phyloP scores from a whole-genome alignment of 2,113 vertebrate species.

The Orientallactaga bullata region DNA sequence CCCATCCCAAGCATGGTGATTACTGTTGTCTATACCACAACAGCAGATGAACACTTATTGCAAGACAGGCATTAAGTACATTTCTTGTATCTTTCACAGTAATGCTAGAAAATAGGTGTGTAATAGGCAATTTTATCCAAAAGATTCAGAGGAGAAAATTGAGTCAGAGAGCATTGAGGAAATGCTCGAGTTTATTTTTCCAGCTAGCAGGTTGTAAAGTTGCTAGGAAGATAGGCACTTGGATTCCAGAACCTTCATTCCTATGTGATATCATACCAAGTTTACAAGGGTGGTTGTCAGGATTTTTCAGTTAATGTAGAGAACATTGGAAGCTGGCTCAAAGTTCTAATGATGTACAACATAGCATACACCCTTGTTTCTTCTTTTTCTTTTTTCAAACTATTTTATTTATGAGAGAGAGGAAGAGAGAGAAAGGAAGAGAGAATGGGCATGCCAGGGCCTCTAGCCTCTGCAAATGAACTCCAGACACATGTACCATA shows the following conservation, averaged over 20 bases:
- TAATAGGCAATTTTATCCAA: too few relatives aligned
- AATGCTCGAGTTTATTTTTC: too few relatives aligned
- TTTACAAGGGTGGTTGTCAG: neutral
- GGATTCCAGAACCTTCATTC: neutral
- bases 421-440: too few relatives aligned
- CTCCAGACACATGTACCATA: too few relatives aligned
- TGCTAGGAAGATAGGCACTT: neutral
- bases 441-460: too few relatives aligned
- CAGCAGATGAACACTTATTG: neutral
- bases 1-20: neutral
- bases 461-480: too few relatives aligned
- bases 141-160: constrained; percentile 8
- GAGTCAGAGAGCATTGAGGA: neutral
- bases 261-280: neutral
- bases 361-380: neutral
- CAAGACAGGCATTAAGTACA: neutral
- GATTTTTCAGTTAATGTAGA: neutral
- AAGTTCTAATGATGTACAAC: neutral
- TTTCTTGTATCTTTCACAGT: neutral
- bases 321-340: neutral
- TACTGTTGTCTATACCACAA: neutral
- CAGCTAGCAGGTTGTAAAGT: neutral
- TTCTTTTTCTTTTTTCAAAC: too few relatives aligned
- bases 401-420: too few relatives aligned
- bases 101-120: neutral